Conservation (phyloP, 1,140 invertebrate genomes). For the Thereuonema tuberculata region DNA sequence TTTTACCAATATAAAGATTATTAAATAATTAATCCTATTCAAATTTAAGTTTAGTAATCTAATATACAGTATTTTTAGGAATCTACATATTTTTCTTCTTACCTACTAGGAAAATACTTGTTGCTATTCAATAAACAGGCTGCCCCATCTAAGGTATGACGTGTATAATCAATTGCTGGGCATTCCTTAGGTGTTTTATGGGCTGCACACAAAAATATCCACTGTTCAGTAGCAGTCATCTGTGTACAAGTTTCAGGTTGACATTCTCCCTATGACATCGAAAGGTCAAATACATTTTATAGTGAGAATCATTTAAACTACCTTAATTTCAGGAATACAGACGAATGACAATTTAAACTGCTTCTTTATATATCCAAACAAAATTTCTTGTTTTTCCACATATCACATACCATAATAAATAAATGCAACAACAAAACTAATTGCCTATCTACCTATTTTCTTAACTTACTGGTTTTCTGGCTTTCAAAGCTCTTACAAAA, state of each 20-base stretch:
- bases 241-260: conserved; percentile 92
- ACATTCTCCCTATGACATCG: conserved; percentile 88
- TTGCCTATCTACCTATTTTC: too few species aligned
- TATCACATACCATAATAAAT: too few species aligned
- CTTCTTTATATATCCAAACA: too few species aligned
- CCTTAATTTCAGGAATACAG: conserved; percentile 8
- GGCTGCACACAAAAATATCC: conserved; percentile 99
- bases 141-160: conserved; percentile 98
- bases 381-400: too few species aligned
- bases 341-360: too few species aligned
- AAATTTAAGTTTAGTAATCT: too few species aligned
- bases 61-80: not conserved
- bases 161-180: conserved; percentile 97
- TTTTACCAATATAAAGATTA: too few species aligned
- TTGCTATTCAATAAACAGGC: conserved; percentile 97
- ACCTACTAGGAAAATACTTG: conserved; percentile 99
- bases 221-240: conserved; percentile 99
- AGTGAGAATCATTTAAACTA: not conserved
- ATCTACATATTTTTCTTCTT: not conserved
- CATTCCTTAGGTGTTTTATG: conserved; percentile 99
- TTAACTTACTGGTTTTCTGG: too few species aligned
- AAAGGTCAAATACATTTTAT: conserved; percentile 38
- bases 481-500: too few species aligned
- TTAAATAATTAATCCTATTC: too few species aligned
- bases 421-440: too few species aligned